A percentile compares a stretch with the other conserved stretches of the same genome.
Conservation (phyloP, 2,888 invertebrate species). For the Melipona bicolor region DNA sequence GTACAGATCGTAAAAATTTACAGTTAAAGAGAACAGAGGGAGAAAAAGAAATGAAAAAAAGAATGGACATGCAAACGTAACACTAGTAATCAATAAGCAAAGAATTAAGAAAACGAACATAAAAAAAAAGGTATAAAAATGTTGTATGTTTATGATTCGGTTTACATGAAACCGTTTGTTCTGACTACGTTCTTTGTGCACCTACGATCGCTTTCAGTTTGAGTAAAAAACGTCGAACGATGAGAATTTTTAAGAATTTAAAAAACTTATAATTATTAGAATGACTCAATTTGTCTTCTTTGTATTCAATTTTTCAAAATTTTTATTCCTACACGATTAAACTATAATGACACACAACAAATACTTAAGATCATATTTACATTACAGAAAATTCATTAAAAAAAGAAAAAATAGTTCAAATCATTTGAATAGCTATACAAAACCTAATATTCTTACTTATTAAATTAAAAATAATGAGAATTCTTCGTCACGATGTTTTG, state of each 20-base stretch:
- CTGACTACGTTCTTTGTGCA: conserved; percentile 40
- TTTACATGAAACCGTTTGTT: conserved; percentile 23
- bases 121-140: conserved; percentile 14
- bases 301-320: no score
- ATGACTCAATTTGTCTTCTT: no score
- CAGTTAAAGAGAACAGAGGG: conserved; percentile 55
- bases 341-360: no score
- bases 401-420: no score
- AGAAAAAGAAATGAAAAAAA: conserved; percentile 7
- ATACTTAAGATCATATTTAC: no score
- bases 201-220: conserved; percentile 11
- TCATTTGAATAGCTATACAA: neutral
- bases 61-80: conserved; percentile 42
- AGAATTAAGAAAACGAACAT: conserved; percentile 18
- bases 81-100: conserved; percentile 54
- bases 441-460: neutral
- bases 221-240: neutral
- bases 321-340: no score
- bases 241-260: neutral
- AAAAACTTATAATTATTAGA: no score
- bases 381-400: no score
- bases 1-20: conserved; percentile 72
- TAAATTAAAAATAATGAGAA: neutral
- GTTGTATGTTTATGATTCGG: conserved; percentile 20
- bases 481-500: conserved; percentile 7